phyloP scores from a whole-genome alignment of 2,797 vertebrate genomes.

The Micropoecilia bifurca region DNA sequence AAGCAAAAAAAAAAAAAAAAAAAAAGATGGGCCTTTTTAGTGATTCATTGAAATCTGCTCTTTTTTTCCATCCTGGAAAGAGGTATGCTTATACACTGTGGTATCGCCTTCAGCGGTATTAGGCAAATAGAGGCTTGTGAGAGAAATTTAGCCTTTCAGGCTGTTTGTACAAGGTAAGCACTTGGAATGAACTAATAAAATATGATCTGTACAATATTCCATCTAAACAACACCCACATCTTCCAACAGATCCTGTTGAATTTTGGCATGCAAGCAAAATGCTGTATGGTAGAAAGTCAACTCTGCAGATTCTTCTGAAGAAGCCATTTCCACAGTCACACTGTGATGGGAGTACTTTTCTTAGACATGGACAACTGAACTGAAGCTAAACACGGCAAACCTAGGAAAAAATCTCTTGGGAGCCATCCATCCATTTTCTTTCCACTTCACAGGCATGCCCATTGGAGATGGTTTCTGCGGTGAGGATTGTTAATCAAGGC shows the following conservation, averaged over 20 bases:
- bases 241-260: neutral
- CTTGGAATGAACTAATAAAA: constrained; percentile 2
- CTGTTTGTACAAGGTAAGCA: neutral
- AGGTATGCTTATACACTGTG: neutral
- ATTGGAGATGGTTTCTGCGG: neutral
- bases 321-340: neutral
- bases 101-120: neutral
- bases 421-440: neutral
- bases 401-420: neutral
- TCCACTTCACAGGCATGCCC: neutral
- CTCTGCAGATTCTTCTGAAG: neutral
- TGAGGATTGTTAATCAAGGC: neutral
- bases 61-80: neutral
- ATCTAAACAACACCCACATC: neutral
- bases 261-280: neutral
- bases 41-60: neutral
- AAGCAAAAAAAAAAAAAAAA: neutral
- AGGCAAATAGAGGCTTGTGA: constrained; percentile 5
- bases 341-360: neutral
- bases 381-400: neutral
- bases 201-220: neutral
- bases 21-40: neutral
- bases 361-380: neutral
- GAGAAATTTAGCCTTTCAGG: neutral
- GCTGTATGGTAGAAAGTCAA: neutral